A percentile compares a stretch with the other conserved stretches of the same genome.
These are phyloP conservation scores for Ceratosolen solmsi DNA, from an alignment of 1,140 invertebrate species.

Conservation along the genomic window DNA sequence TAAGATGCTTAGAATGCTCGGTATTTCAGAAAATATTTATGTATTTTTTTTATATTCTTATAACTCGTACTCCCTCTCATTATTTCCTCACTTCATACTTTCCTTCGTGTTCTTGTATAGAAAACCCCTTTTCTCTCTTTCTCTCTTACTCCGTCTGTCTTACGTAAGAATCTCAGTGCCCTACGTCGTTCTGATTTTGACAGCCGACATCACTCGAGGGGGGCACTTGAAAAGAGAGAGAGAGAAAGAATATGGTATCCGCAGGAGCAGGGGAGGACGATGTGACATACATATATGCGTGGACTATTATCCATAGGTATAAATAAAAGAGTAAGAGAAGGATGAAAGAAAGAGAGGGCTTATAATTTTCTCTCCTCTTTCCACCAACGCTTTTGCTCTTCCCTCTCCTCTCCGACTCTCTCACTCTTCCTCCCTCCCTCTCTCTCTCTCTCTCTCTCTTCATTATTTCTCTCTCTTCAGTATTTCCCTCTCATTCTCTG, in stretches of 20 bases:
- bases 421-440: conserved; percentile 23
- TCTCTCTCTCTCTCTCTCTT: conserved; percentile 26
- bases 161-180: conserved; percentile 12
- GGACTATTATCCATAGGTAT: conserved; percentile 17
- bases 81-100: background rate
- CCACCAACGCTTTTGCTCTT: background rate
- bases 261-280: conserved; percentile 6
- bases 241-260: background rate
- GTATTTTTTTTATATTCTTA: no score
- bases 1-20: no score
- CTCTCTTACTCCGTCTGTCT: background rate
- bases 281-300: background rate
- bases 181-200: conserved; percentile 17
- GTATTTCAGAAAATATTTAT: no score
- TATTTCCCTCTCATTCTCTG: background rate
- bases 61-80: conserved; percentile 13
- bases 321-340: background rate
- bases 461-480: conserved; percentile 1
- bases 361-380: background rate
- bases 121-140: background rate
- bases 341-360: background rate
- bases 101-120: background rate
- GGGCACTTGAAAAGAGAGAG: conserved; percentile 37
- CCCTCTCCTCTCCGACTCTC: no score
- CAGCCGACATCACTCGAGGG: conserved; percentile 49